phyloP scores from a whole-genome alignment of 2,888 invertebrate species.

The Acrocera orbiculus region DNA sequence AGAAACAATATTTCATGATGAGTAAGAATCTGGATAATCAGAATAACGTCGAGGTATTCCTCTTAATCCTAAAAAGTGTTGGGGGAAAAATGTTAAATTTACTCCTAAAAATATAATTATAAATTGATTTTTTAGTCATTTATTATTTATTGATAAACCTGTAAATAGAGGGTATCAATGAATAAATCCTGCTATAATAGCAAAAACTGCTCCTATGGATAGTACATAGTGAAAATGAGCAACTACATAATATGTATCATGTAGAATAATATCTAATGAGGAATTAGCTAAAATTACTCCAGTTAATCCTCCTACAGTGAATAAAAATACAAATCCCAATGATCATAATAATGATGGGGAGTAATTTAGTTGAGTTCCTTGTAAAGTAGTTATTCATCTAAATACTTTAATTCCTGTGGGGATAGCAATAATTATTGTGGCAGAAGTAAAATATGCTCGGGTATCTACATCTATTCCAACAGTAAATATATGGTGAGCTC shows the following conservation, averaged over 20 bases:
- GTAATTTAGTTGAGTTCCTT: conserved; percentile 43
- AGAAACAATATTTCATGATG: conserved; percentile 48
- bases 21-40: conserved; percentile 46
- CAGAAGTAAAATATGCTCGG: conserved; percentile 67
- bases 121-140: conserved; percentile 58
- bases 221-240: conserved; percentile 70
- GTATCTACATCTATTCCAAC: conserved; percentile 70
- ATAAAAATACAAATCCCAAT: conserved; percentile 60
- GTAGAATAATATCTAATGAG: conserved; percentile 56
- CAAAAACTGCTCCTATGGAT: conserved; percentile 63
- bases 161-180: conserved; percentile 54
- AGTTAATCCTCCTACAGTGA: conserved; percentile 57
- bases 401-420: conserved; percentile 75
- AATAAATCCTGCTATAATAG: conserved; percentile 54
- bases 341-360: conserved; percentile 45
- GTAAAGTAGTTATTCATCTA: conserved; percentile 53
- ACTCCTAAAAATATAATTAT: conserved; percentile 54
- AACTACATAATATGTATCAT: conserved; percentile 73
- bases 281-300: conserved; percentile 50
- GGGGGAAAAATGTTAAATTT: conserved; percentile 65
- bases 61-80: conserved; percentile 49
- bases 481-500: conserved; percentile 74
- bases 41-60: conserved; percentile 57
- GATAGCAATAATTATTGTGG: conserved; percentile 73
- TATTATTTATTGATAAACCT: conserved; percentile 42